Evolutionary conservation across 2,113 vertebrate genomes (phyloP).

Genomic region (Saccopteryx bilineata): DNA sequence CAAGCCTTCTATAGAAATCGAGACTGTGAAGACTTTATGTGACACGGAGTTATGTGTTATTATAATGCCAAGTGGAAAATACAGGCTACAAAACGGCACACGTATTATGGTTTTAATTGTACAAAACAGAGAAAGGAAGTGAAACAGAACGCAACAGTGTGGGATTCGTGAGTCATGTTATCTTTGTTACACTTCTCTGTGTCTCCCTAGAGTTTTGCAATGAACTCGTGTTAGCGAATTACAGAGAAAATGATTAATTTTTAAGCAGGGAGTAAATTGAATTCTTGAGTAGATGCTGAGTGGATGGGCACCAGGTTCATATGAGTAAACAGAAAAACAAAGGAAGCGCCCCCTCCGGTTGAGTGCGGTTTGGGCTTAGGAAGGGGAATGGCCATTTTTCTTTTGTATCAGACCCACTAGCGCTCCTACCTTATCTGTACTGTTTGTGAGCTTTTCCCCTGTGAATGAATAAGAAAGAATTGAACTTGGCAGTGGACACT

Average conservation of each 20-base stretch:
- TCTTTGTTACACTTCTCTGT: background rate
- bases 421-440: accelerated
- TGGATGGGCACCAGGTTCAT: background rate
- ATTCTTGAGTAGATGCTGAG: background rate
- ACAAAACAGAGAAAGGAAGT: background rate
- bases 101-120: background rate
- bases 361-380: background rate
- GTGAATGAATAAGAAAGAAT: background rate
- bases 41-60: background rate
- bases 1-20: background rate
- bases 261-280: background rate
- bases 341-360: background rate
- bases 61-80: background rate
- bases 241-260: background rate
- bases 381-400: background rate
- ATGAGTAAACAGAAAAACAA: background rate
- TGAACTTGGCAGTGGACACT: background rate
- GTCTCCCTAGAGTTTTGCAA: background rate
- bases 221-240: background rate
- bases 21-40: background rate
- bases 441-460: background rate
- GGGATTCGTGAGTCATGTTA: background rate
- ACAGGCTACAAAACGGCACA: background rate
- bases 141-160: accelerated
- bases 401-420: background rate